Percentiles rank a stretch among this genome's conserved stretches.
Conservation (phyloP, 2,113 vertebrate species). For the Rhynchomys soricoides region DNA sequence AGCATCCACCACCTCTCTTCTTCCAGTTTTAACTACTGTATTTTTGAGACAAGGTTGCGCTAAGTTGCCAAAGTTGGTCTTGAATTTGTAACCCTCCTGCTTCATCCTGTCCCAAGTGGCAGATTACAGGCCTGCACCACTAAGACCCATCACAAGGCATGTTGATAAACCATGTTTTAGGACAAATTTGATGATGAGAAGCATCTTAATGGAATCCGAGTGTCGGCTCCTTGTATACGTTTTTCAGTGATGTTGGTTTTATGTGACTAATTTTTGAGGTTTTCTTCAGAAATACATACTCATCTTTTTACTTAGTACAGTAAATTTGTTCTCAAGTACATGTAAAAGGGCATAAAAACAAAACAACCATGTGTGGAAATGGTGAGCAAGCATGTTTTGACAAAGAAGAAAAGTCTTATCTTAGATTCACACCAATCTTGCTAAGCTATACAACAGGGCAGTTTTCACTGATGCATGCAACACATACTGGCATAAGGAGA, state of each 20-base stretch:
- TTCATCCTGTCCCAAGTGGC: not conserved
- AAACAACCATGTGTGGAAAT: not conserved
- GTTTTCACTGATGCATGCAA: conserved; percentile 56
- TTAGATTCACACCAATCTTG: conserved; percentile 11
- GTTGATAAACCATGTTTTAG: not conserved
- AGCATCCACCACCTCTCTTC: not conserved
- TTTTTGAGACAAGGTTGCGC: not conserved
- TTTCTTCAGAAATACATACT: conserved; percentile 32
- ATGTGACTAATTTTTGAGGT: not conserved
- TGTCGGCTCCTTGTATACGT: not conserved
- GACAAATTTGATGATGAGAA: not conserved
- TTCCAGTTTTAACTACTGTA: not conserved
- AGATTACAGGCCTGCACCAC: not conserved
- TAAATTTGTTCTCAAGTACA: not conserved
- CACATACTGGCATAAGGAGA: not conserved
- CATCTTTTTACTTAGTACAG: not conserved
- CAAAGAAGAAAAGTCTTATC: conserved; percentile 53
- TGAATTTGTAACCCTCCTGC: not conserved
- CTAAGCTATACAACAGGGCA: not conserved
- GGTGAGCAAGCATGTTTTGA: conserved; percentile 5
- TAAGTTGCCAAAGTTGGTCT: not conserved
- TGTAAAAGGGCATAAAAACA: not conserved
- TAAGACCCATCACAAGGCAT: not conserved
- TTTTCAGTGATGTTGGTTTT: conserved; percentile 18
- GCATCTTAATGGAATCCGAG: not conserved